Evolutionary conservation across 2,797 vertebrate genomes (phyloP).

Genomic region (Sylvilagus floridanus): DNA sequence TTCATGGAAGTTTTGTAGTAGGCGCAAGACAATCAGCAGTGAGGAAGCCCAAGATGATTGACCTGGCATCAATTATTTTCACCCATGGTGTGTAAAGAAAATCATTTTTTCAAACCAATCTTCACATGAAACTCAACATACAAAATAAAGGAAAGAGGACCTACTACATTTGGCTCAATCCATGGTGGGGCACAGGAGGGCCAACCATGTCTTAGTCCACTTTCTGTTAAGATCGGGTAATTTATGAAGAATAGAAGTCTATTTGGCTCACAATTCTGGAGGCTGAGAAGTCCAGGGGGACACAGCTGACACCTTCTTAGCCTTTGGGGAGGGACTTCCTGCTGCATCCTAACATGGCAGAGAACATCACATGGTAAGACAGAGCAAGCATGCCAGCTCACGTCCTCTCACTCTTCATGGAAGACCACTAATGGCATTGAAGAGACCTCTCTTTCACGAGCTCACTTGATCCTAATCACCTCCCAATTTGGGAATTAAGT

Average conservation of each 20-base stretch:
- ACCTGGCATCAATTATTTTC: neutral
- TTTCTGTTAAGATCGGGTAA: neutral
- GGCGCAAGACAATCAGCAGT: no score
- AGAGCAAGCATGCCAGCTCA: neutral
- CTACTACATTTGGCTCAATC: neutral
- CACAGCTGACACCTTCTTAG: neutral
- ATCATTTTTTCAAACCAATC: slow-evolving; percentile 17
- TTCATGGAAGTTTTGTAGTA: neutral
- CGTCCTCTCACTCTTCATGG: no score
- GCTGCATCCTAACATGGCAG: neutral
- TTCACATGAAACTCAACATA: neutral
- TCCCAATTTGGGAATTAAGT: neutral
- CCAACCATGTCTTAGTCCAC: neutral
- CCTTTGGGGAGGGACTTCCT: neutral
- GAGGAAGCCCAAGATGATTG: neutral
- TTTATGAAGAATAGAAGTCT: no score
- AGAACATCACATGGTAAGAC: neutral
- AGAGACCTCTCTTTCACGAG: neutral
- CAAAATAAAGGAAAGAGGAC: neutral
- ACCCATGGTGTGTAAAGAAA: neutral
- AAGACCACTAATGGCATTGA: neutral
- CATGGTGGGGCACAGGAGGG: neutral
- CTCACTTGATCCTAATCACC: neutral
- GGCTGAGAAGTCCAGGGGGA: neutral
- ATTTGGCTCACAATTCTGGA: neutral